phyloP scores from a whole-genome alignment of 2,113 vertebrate genomes.

The Symphodus melops region DNA sequence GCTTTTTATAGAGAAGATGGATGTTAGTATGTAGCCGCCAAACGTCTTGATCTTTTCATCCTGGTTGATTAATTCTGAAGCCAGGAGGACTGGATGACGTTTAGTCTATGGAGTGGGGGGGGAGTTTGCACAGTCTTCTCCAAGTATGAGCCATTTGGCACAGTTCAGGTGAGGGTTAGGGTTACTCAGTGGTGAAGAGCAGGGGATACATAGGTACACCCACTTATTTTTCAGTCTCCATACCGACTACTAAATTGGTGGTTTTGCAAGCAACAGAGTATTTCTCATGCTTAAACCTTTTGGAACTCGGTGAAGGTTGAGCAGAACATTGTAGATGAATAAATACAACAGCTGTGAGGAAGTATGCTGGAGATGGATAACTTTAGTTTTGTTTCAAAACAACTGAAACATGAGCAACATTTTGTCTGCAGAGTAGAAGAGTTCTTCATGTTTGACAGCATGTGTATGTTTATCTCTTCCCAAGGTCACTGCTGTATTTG shows the following conservation, averaged over 20 bases:
- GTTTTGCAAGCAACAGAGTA: neutral
- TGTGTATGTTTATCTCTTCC: neutral
- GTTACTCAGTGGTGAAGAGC: too few relatives aligned
- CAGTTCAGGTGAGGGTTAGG: slow-evolving; percentile 9
- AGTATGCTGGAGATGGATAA: neutral
- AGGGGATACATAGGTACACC: too few relatives aligned
- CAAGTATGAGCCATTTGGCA: neutral
- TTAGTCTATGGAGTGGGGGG: slow-evolving; percentile 6
- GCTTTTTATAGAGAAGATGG: slow-evolving; percentile 45
- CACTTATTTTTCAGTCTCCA: too few relatives aligned
- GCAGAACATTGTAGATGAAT: neutral
- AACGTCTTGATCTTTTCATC: slow-evolving; percentile 31
- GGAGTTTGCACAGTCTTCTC: slow-evolving; percentile 4
- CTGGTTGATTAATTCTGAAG: slow-evolving; percentile 22
- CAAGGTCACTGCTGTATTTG: slow-evolving; percentile 3
- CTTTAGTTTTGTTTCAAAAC: neutral
- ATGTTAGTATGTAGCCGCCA: slow-evolving; percentile 37
- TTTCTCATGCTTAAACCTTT: neutral
- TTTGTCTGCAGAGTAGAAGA: neutral
- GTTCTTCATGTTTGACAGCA: neutral
- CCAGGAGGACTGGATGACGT: slow-evolving; percentile 40
- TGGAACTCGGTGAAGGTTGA: neutral
- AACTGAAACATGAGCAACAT: neutral
- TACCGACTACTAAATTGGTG: too few relatives aligned
- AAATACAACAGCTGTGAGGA: neutral